A percentile compares a stretch with the other conserved stretches of the same genome.
These are phyloP conservation scores for Drosophila nikananu DNA, from an alignment of 1,140 invertebrate genomes.

Conservation along the genomic window DNA sequence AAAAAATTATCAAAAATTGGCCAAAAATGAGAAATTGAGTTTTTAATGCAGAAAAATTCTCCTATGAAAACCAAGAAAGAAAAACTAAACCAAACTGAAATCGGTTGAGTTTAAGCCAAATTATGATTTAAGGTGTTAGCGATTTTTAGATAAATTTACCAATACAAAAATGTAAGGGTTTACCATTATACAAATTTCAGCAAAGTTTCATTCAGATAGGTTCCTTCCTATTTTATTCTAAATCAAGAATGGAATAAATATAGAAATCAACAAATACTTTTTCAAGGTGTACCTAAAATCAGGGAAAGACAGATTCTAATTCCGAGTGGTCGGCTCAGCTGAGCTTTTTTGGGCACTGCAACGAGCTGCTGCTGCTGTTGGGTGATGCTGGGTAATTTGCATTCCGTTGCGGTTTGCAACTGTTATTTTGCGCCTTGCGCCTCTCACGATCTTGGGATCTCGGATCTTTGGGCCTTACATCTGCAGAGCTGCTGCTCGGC, in stretches of 20 bases:
- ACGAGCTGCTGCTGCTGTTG: conserved; percentile 12
- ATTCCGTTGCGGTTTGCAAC: conserved; percentile 84
- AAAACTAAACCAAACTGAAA: too few relatives aligned
- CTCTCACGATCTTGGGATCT: conserved; percentile 72
- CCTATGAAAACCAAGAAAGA: too few relatives aligned
- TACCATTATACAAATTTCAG: too few relatives aligned
- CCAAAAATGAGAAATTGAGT: too few relatives aligned
- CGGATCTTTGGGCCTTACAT: conserved; percentile 14
- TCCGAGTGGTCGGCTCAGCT: conserved; percentile 18
- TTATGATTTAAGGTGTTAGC: too few relatives aligned
- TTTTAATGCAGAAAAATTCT: too few relatives aligned
- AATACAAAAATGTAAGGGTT: too few relatives aligned
- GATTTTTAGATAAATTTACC: too few relatives aligned
- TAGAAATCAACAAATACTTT: neutral
- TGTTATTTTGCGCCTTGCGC: conserved; percentile 83
- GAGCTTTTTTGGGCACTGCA: conserved; percentile 35
- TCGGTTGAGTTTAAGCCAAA: too few relatives aligned
- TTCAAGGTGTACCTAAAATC: conserved; percentile 15
- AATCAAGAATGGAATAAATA: neutral
- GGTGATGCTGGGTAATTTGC: conserved; percentile 67
- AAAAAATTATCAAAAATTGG: too few relatives aligned
- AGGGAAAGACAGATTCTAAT: conserved; percentile 61
- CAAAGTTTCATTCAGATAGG: too few relatives aligned
- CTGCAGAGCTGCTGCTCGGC: conserved; percentile 37
- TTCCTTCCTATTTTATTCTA: neutral